Conservation (phyloP, 1,140 invertebrate species). For the Cotesia glomerata region DNA sequence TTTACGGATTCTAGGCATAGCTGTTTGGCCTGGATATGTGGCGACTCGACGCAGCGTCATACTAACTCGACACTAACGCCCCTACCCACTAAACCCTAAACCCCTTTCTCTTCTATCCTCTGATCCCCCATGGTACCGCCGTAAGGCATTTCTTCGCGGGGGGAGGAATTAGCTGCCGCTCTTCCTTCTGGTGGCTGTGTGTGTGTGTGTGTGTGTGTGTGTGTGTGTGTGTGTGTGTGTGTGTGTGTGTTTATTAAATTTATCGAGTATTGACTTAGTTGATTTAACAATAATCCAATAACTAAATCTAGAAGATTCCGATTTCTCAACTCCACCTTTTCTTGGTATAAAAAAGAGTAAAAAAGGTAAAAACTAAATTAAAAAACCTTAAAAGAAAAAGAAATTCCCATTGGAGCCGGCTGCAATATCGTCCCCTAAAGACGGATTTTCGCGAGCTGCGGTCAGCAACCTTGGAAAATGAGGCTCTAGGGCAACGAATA, state of each 20-base stretch:
- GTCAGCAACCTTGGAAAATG: conserved; percentile 25
- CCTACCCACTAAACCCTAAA: too few species aligned
- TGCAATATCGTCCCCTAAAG: conserved; percentile 27
- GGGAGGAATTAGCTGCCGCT: too few species aligned
- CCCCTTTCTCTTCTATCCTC: too few species aligned
- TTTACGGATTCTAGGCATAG: too few species aligned
- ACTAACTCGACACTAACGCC: too few species aligned
- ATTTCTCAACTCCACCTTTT: neutral
- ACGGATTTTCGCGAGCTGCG: conserved; percentile 25
- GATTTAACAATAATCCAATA: conserved; percentile 9
- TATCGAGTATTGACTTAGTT: conserved; percentile 10
- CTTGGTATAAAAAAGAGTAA: neutral
- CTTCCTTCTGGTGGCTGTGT: too few species aligned
- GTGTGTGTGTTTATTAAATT: neutral
- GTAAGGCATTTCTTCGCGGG: too few species aligned
- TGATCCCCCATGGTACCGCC: too few species aligned
- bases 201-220: too few species aligned
- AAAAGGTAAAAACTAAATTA: neutral
- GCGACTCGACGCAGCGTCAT: too few species aligned
- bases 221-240: too few species aligned
- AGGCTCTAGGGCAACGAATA: conserved; percentile 21
- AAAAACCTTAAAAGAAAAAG: neutral
- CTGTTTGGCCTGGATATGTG: too few species aligned
- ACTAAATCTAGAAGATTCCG: neutral
- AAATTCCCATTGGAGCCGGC: neutral